Conservation (phyloP, 1,140 invertebrate genomes). For the Aplysia californica region DNA sequence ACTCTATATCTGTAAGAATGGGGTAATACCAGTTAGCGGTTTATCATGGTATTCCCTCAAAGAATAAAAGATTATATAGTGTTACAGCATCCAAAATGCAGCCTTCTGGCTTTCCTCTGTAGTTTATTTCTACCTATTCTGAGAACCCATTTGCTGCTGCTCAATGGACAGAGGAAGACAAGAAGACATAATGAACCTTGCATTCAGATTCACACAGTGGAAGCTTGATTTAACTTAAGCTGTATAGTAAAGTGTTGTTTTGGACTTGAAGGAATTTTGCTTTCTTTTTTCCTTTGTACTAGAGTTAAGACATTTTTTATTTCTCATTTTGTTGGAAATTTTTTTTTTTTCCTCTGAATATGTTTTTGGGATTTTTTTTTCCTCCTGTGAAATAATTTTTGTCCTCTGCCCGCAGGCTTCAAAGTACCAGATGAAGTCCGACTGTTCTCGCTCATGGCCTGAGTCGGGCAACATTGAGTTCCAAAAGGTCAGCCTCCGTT, state of each 20-base stretch:
- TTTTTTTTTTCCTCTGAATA: background rate
- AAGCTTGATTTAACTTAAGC: too few relatives aligned
- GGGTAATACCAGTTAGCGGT: background rate
- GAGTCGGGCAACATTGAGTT: slow-evolving; percentile 79
- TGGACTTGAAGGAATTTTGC: too few relatives aligned
- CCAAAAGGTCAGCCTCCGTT: slow-evolving; percentile 72
- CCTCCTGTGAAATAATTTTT: background rate
- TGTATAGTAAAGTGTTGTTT: too few relatives aligned
- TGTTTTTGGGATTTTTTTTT: background rate
- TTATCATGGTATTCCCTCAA: background rate
- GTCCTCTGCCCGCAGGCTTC: slow-evolving; percentile 39
- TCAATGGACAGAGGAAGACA: too few relatives aligned
- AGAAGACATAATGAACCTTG: too few relatives aligned
- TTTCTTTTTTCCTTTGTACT: too few relatives aligned
- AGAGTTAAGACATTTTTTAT: background rate
- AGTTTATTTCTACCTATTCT: too few relatives aligned
- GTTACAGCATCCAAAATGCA: too few relatives aligned
- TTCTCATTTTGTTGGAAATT: background rate
- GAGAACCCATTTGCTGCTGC: too few relatives aligned
- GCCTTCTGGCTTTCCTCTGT: too few relatives aligned
- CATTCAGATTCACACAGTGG: too few relatives aligned
- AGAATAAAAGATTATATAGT: background rate
- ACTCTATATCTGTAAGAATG: background rate
- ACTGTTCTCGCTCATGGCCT: slow-evolving; percentile 76
- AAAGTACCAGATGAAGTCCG: slow-evolving; percentile 29